phyloP scores from a whole-genome alignment of 2,888 invertebrate species.

The Campaea margaritaria region DNA sequence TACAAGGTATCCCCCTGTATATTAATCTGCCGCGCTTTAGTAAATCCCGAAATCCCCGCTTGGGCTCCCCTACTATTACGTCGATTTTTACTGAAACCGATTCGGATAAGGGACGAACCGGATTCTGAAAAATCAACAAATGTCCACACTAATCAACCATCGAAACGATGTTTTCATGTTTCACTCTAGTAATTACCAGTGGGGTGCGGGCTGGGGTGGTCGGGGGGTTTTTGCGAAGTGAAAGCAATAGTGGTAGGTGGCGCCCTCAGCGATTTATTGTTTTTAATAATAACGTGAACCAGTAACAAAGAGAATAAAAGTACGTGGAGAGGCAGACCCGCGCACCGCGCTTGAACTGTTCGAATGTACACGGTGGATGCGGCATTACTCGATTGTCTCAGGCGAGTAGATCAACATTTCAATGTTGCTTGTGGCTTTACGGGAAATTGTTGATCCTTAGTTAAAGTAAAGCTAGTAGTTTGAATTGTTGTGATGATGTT shows the following conservation, averaged over 20 bases:
- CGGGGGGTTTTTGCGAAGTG: slow-evolving; percentile 67
- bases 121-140: too few relatives aligned
- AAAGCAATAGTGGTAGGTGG: slow-evolving; percentile 83
- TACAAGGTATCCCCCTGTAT: too few relatives aligned
- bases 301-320: slow-evolving; percentile 84
- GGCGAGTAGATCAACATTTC: not conserved
- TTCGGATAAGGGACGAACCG: too few relatives aligned
- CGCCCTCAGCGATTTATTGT: slow-evolving; percentile 84
- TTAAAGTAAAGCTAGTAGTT: too few relatives aligned
- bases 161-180: slow-evolving; percentile 56
- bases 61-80: too few relatives aligned
- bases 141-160: slow-evolving; percentile 56
- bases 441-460: too few relatives aligned
- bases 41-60: too few relatives aligned
- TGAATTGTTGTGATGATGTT: too few relatives aligned
- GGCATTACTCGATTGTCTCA: not conserved
- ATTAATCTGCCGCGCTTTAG: too few relatives aligned
- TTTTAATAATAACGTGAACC: slow-evolving; percentile 85
- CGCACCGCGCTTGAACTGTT: slow-evolving; percentile 42
- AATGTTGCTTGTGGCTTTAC: too few relatives aligned
- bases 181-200: slow-evolving; percentile 56
- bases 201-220: slow-evolving; percentile 37
- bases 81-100: too few relatives aligned
- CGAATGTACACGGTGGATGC: slow-evolving; percentile 28
- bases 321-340: slow-evolving; percentile 45